These are phyloP conservation scores for Esox niger DNA, from an alignment of 2,113 vertebrate species.

Conservation along the genomic window DNA sequence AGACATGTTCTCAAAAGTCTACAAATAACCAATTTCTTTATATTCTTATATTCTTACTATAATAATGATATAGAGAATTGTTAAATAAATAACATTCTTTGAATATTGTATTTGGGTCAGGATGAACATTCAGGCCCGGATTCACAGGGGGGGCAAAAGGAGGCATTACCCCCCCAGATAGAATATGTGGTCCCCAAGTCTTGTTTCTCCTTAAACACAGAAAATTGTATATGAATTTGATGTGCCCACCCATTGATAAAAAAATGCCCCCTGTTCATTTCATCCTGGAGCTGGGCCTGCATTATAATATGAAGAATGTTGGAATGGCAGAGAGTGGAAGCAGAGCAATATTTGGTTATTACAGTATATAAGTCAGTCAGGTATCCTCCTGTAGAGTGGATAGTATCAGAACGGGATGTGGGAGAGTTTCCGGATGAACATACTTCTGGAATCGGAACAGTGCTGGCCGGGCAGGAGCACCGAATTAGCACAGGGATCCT, in stretches of 20 bases:
- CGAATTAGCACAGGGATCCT: neutral
- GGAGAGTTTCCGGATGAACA: neutral
- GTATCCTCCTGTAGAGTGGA: constrained; percentile 17
- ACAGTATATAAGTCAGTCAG: constrained; percentile 19
- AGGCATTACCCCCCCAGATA: too few species aligned
- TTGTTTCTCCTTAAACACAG: too few species aligned
- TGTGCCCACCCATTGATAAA: too few species aligned
- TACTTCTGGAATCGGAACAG: neutral
- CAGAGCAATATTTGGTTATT: constrained; percentile 30
- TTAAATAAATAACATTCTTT: constrained; percentile 22
- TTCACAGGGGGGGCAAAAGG: too few species aligned
- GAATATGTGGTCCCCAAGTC: too few species aligned
- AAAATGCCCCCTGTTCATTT: too few species aligned
- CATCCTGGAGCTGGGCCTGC: too few species aligned
- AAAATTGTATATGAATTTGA: too few species aligned
- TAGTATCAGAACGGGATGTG: constrained; percentile 14
- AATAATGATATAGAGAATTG: too few species aligned
- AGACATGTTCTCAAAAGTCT: too few species aligned
- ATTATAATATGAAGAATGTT: constrained; percentile 51
- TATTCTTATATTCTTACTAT: too few species aligned
- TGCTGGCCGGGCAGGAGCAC: constrained; percentile 28
- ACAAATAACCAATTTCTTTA: neutral
- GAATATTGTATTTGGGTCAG: constrained; percentile 39
- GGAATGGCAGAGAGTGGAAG: constrained; percentile 16
- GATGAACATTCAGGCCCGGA: too few species aligned